Conservation (phyloP, 2,888 invertebrate species). For the Ptychoptera albimana region DNA sequence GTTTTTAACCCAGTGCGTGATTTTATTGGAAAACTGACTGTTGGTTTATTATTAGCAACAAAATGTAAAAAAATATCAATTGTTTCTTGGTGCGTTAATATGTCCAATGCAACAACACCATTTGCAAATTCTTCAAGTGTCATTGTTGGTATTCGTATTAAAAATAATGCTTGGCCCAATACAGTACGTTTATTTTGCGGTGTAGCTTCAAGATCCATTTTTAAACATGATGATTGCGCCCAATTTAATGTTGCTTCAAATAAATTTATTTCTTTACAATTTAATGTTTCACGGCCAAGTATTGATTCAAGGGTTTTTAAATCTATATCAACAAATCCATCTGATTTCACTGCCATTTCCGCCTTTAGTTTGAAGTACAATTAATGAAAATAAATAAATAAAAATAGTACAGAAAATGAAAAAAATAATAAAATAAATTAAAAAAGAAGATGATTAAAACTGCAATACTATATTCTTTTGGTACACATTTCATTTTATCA, state of each 20-base stretch:
- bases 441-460: slow-evolving; percentile 31
- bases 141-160: slow-evolving; percentile 91
- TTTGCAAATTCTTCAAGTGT: slow-evolving; percentile 86
- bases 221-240: slow-evolving; percentile 80
- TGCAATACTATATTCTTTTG: slow-evolving; percentile 37
- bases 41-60: slow-evolving; percentile 77
- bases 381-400: neutral
- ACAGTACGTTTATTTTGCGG: slow-evolving; percentile 64
- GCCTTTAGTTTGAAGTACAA: slow-evolving; percentile 35
- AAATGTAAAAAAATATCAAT: slow-evolving; percentile 91
- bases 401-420: neutral
- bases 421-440: neutral
- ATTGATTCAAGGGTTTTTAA: slow-evolving; percentile 84
- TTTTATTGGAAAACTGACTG: slow-evolving; percentile 65
- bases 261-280: slow-evolving; percentile 83
- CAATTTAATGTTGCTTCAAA: slow-evolving; percentile 85
- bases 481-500: slow-evolving; percentile 13
- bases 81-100: slow-evolving; percentile 82
- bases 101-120: slow-evolving; percentile 83
- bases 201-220: slow-evolving; percentile 67
- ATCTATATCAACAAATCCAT: slow-evolving; percentile 93
- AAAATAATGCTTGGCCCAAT: slow-evolving; percentile 62
- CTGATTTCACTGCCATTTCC: slow-evolving; percentile 89
- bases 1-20: slow-evolving; percentile 76
- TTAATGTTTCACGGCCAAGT: slow-evolving; percentile 80